Evolutionary conservation across 2,888 invertebrate genomes (phyloP), one percentile per base, ranked within the genome.

Genomic region (Platerodrilus igneus): DNA sequence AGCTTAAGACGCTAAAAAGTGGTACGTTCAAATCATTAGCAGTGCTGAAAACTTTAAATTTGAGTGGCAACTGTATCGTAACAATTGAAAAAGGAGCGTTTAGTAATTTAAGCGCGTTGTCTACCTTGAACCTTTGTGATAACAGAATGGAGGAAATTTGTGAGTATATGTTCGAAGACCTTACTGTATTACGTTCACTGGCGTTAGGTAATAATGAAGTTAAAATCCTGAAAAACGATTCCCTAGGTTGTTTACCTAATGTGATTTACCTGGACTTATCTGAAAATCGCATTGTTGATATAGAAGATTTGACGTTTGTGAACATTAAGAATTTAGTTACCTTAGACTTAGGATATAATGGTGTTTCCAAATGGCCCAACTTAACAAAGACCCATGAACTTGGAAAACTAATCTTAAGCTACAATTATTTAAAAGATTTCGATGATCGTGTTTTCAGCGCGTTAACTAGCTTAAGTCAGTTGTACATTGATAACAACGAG

Each of bases 11-110:
- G 7, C 10, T 39, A 33, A 76, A 76, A 1, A 60, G 68, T 1
- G 10, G 28, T 18, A 22, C 18, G 3, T 39, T 39, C 23, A 70
- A 62, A 2, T 70, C 72, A 48, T 74, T 75, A 47, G 68, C 70
- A 23, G 74, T 76, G 47, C 60, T 85, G 38, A 70, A 72, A 30
- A 20, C 33, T 3, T 68, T 85, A 45, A 82, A 83, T 66, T 67
- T 85, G 55, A 82, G 83, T 25, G 76, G 78, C 58, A 84, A 84
- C 66, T 72, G 75, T 59, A 69, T 85, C 33, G 63, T 63, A 2
- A 68, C 61, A 25, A 73, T 80, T 51, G 77, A 77, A 3, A 68
- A 69, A 25, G 72, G 73, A 52, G 62, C 76, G 23, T 59, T 80
- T 1, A 64, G 68, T 2, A 73, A 72, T 34, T 67, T 76, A 2